Evolutionary conservation across 2,888 invertebrate genomes (phyloP).

Genomic region (Slavum lentiscoides): DNA sequence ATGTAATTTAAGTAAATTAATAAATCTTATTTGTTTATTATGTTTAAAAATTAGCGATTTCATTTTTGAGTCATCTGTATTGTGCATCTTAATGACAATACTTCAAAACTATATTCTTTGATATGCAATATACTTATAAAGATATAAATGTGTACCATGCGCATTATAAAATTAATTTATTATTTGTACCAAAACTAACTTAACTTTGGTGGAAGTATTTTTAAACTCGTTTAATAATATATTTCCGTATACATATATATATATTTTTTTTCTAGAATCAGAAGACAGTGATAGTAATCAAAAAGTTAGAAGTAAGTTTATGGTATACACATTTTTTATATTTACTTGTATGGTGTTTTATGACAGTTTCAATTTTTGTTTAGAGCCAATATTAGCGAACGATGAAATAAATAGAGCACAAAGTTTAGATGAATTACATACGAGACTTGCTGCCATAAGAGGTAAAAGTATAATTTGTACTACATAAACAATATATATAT

Average conservation of each 20-base stretch:
- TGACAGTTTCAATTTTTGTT: neutral
- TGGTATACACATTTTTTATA: neutral
- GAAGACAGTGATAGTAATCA: constrained; percentile 31
- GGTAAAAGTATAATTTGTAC: constrained; percentile 11
- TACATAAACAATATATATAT: too few relatives aligned
- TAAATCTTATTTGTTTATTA: too few relatives aligned
- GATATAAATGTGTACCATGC: neutral
- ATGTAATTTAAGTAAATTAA: too few relatives aligned
- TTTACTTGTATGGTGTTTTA: neutral
- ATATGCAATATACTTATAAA: neutral
- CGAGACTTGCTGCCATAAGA: constrained; percentile 44
- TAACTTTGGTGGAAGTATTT: neutral
- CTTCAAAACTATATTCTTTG: neutral
- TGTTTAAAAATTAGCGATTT: too few relatives aligned
- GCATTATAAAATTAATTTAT: too few relatives aligned
- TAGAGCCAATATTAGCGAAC: constrained; percentile 45
- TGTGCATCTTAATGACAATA: too few relatives aligned
- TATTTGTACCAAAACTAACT: too few relatives aligned
- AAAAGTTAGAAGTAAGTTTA: constrained; percentile 44
- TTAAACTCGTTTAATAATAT: neutral
- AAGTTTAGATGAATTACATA: constrained; percentile 48
- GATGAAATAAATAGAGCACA: constrained; percentile 46
- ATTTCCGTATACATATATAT: neutral
- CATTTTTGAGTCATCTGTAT: too few relatives aligned
- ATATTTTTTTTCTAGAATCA: constrained; percentile 22